These are phyloP conservation scores for Netelia inedita DNA, from an alignment of 2,888 invertebrate genomes.

Conservation along the genomic window DNA sequence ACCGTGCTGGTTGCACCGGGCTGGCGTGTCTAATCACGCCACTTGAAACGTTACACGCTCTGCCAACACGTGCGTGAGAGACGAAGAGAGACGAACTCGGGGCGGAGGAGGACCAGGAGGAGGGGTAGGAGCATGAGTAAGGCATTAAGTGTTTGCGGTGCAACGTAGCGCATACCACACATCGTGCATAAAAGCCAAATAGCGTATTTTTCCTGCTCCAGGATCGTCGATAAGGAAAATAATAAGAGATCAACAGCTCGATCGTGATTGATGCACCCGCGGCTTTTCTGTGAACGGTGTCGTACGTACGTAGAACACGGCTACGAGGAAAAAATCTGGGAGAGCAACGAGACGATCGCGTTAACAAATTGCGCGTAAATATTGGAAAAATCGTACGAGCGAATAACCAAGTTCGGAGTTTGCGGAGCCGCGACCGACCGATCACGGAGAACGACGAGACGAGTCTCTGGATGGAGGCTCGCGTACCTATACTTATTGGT, in stretches of 20 bases:
- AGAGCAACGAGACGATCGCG: not conserved
- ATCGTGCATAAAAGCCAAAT: conserved; percentile 63
- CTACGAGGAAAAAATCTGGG: not conserved
- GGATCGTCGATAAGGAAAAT: conserved; percentile 22
- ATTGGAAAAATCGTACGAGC: not conserved
- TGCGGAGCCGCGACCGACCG: too few species aligned
- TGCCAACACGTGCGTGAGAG: conserved; percentile 66
- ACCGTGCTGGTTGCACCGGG: conserved; percentile 61
- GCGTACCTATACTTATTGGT: not conserved
- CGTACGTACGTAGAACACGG: not conserved
- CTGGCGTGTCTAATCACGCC: conserved; percentile 80
- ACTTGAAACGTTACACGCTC: conserved; percentile 78
- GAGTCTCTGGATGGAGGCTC: not conserved
- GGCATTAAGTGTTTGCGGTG: conserved; percentile 56
- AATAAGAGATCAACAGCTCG: not conserved
- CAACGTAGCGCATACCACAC: conserved; percentile 69
- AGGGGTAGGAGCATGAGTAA: conserved; percentile 36
- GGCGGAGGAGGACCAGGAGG: conserved; percentile 8
- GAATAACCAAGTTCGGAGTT: not conserved
- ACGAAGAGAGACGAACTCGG: conserved; percentile 30
- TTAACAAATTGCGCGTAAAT: not conserved
- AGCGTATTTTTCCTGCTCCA: conserved; percentile 45
- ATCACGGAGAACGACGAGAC: too few species aligned
- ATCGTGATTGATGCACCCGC: not conserved
- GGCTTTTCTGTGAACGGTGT: conserved; percentile 8